Base-by-base conservation (phyloP, 2,797 vertebrate genomes). In the Sitta carolinensis region DNA sequence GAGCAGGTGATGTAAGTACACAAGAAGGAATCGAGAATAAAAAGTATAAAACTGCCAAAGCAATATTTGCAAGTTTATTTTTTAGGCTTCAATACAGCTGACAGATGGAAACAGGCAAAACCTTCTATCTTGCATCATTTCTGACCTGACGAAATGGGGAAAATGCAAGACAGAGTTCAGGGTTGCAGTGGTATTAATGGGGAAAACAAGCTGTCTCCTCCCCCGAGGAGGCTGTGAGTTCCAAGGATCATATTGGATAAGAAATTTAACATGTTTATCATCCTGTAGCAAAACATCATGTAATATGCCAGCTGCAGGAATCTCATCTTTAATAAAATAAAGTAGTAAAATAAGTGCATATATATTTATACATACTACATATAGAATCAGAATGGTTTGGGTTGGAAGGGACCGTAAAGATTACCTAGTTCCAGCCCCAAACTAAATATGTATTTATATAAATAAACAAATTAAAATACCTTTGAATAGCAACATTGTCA, bases 81-180 rank as follows among this genome's bases (percentile, higher is more conserved):
- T 72, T 75, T 4, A 89, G 48, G 63, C 45, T 77, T 38, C 54
- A 76, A 27, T 87, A 69, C 5, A 89, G 72, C 42, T 89, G 84
- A 58, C 45, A 87, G 75, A 94, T 80, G 75, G 82, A 85, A 91
- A 88, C 1, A 23, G 50, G 59, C 61, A 87, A 83, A 91, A 77
- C 50, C 57, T 80, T 52, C 27, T 47, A 72, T 43, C 47, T 75
- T 63, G 73, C 50, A 75, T 72, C 38, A 40, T 3, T 68, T 76
- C 42, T 92, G 76, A 83, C 68, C 66, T 68, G 57, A 61, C 36
- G 63, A 91, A 87, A 66, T 32, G 23, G 15, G 63, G 78, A 32
- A 10, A 6, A 42, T 12, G 42, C 54, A 75, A 78, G 68, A 40
- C 22, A 36, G 48, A 79, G 68, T 42, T 67, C 3, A 1, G 43